Evolutionary conservation across 2,113 vertebrate species (phyloP), one percentile per base, ranked within the genome.

Genomic region (Enhydra lutris): DNA sequence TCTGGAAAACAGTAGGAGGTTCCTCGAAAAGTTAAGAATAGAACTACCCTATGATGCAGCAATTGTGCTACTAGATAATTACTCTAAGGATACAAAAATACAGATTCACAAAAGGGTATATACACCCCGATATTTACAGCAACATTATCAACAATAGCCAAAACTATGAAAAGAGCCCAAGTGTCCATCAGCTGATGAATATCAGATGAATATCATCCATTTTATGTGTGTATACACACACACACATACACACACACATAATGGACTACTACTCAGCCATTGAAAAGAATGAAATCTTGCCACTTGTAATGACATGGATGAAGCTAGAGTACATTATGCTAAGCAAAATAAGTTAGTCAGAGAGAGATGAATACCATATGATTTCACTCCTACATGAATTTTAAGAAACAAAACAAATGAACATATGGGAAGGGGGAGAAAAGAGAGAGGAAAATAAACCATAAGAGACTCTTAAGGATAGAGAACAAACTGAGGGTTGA

Each of bases 141-240:
- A 67, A 17, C 65, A 67, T 67, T n/a, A 67, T 34, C 31, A 67
- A 67, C 31, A 67, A 67, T 34, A 67, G 15, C 65, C 65, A 67
- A n/a, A 67, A 67, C 65, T n/a, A 67, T 67, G 65, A n/a, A 67
- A 67, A 34, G 55, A 67, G 31, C 65, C 65, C 65, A 67, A 67
- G 65, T n/a, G 31, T 67, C 65, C 15, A 67, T n/a, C 65, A 67
- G 18, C 31, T 67, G 65, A 67, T 59, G 57, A 59, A 23, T 59
- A 23, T 59, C 21, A 59, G 57, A 23, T 59, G 57, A 59, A 59
- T 59, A 59, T 59, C 20, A 59, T 23, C 57, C 20, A 59, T 59
- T 59, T 29, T 4, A 29, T 0, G 26, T 6, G 10, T 14, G 12
- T 3, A 34, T 0, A 65, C 2, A 65, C 4, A 63, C 12, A 65